phyloP scores from a whole-genome alignment of 2,888 invertebrate genomes.

The Calliphora vomitoria region DNA sequence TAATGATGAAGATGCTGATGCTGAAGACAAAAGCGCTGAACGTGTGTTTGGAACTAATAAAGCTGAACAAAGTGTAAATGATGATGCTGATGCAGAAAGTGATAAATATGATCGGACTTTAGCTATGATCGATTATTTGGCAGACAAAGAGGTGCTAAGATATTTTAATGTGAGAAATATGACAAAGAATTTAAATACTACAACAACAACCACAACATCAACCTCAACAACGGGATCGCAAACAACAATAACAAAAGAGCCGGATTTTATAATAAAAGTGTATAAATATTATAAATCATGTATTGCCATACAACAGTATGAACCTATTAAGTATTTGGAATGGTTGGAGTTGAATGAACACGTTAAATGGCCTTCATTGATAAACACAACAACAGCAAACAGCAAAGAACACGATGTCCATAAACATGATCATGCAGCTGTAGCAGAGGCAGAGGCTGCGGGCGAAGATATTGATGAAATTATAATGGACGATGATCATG shows the following conservation, averaged over 20 bases:
- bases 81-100: constrained; percentile 11
- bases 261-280: constrained; percentile 68
- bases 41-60: not conserved
- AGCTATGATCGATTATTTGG: constrained; percentile 67
- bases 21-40: not conserved
- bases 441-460: not conserved
- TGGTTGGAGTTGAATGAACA: constrained; percentile 74
- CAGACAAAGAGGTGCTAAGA: constrained; percentile 64
- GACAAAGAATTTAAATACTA: constrained; percentile 59
- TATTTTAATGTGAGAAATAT: constrained; percentile 54
- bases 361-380: constrained; percentile 74
- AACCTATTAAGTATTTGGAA: constrained; percentile 71
- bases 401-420: constrained; percentile 39
- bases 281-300: constrained; percentile 74
- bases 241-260: constrained; percentile 56
- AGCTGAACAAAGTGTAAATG: not conserved
- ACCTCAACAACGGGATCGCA: constrained; percentile 47
- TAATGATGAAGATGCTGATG: not conserved
- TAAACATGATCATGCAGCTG: constrained; percentile 36
- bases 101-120: constrained; percentile 63
- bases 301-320: constrained; percentile 64
- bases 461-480: constrained; percentile 20
- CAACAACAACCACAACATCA: too few species aligned
- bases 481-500: not conserved
- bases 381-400: constrained; percentile 55